Evolutionary conservation across 1,140 invertebrate genomes (phyloP), one percentile per base, ranked within the genome.

Genomic region (Plodia interpunctella): DNA sequence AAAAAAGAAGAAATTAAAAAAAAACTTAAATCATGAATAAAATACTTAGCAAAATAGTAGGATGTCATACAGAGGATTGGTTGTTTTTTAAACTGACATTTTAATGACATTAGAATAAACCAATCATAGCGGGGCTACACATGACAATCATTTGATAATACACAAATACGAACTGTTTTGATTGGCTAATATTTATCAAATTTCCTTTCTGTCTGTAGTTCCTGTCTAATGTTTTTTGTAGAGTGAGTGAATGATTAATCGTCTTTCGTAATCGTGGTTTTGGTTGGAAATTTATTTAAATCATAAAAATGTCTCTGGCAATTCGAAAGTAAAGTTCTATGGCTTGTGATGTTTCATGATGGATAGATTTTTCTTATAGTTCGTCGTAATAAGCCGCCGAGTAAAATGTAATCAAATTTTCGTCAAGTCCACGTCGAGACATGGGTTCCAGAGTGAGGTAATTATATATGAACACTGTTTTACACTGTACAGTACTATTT

Each of bases 401-500:
- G 49, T 73, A 84, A 79, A 63, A 77, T 81, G 74, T 84, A 84
- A 80, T 67, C 74, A 66, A 78, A 82, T 83, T 70, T 75, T 68
- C 59, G 60, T 59, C 68, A 77, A 61, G 57, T 79, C 76, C 74
- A 82, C 74, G 72, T 81, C 69, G 76, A 84, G 76, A 79, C 72
- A 85, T 87, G 84, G 82, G 84, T 83, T 87, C 84, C 78, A 83
- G 84, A 80, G 59, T 87, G 73, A 78, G 84, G 84, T 86, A 80
- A 68, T 63, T 51, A 51, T 53, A 5, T 44, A 15, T 44, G 38
- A 44, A 44, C 9, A 15, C 15, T 44, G 38, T 44, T 15, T 44
- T 5, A 1, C 13, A 15, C 3, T 15, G 13, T 44, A 15, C 10
- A 15, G 13, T 44, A n/a, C 13, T 44, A n/a, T 6, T 15, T n/a